Conservation (phyloP, 2,113 vertebrate species). For the Pelecanus crispus region DNA sequence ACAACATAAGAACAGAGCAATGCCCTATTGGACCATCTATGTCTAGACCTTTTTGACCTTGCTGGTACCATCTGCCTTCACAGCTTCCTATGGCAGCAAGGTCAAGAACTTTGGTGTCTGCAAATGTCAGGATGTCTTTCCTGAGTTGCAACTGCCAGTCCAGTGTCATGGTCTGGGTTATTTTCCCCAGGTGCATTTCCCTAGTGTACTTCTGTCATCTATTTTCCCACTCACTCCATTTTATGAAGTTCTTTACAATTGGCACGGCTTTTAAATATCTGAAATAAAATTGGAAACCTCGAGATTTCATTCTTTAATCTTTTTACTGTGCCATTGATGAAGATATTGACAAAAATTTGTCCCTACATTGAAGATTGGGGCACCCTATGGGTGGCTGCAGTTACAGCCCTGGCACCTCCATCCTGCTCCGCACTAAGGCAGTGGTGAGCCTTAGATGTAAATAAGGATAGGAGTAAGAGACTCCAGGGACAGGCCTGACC, state of each 20-base stretch:
- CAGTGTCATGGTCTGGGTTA: neutral
- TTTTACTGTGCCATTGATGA: neutral
- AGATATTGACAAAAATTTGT: neutral
- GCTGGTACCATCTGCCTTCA: neutral
- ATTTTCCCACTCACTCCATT: neutral
- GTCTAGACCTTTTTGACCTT: neutral
- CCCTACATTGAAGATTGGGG: neutral
- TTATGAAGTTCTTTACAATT: neutral
- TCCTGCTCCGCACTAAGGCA: neutral
- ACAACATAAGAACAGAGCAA: neutral
- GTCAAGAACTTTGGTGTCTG: neutral
- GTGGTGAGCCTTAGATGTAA: neutral
- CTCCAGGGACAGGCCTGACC: neutral
- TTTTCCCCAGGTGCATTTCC: neutral
- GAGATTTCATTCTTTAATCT: neutral
- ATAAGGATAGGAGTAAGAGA: neutral
- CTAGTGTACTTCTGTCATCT: neutral
- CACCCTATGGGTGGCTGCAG: too few species aligned
- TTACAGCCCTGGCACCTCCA: neutral
- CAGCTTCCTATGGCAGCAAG: neutral
- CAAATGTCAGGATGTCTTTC: neutral
- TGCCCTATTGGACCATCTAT: neutral
- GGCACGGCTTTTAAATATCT: neutral
- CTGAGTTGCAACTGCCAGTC: neutral
- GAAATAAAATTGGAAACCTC: neutral